Percentiles rank a stretch among this genome's conserved stretches.
phyloP scores from a whole-genome alignment of 1,140 invertebrate genomes.

The Drosophila varians region DNA sequence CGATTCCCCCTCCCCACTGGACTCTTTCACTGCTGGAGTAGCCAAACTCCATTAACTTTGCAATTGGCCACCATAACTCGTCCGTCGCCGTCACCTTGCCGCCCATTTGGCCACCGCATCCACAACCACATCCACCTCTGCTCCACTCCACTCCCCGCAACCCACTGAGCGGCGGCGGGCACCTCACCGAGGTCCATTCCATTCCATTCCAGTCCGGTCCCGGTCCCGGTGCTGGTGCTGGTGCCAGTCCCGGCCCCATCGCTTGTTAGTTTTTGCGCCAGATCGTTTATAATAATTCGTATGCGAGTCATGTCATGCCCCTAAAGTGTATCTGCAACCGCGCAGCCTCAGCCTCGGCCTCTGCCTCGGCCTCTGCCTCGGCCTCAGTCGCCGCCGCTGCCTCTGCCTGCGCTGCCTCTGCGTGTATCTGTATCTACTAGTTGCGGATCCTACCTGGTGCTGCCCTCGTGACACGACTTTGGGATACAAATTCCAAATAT shows the following conservation, averaged over 20 bases:
- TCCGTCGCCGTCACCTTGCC: conserved; percentile 48
- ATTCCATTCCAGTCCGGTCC: conserved; percentile 24
- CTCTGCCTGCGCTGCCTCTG: conserved; percentile 20
- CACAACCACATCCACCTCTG: conserved; percentile 22
- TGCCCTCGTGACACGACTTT: conserved; percentile 26
- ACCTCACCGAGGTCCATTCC: conserved; percentile 25
- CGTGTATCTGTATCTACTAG: conserved; percentile 80
- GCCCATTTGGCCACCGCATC: conserved; percentile 38
- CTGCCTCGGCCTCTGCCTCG: conserved; percentile 8
- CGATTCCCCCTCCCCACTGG: background rate
- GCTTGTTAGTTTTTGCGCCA: conserved; percentile 81
- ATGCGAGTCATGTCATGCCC: conserved; percentile 82
- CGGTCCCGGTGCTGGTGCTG: too few relatives aligned
- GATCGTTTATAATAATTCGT: conserved; percentile 83
- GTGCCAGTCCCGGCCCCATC: conserved; percentile 41
- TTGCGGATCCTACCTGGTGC: conserved; percentile 18
- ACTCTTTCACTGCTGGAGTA: conserved; percentile 71
- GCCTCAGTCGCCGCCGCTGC: too few relatives aligned
- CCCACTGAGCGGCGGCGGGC: background rate
- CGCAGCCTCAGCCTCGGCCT: conserved; percentile 45
- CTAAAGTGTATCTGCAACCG: conserved; percentile 80
- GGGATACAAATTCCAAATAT: background rate
- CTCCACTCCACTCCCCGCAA: background rate
- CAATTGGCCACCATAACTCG: conserved; percentile 82
- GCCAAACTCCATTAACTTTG: conserved; percentile 82